phyloP scores from a whole-genome alignment of 2,797 vertebrate genomes.

The Oreochromis mossambicus region DNA sequence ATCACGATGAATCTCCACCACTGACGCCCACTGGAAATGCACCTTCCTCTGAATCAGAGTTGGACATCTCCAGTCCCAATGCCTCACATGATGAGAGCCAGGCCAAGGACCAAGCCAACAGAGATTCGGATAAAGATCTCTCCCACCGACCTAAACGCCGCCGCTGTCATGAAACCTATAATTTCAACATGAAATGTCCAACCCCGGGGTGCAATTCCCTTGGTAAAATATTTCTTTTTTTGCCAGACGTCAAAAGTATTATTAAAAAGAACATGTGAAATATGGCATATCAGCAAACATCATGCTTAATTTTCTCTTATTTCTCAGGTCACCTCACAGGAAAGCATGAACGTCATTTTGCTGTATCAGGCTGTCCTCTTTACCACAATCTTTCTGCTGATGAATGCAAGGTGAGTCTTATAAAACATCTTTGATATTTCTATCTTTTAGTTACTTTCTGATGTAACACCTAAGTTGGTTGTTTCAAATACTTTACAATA shows the following conservation, averaged over 20 bases:
- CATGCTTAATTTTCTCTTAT: neutral
- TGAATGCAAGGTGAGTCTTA: constrained; percentile 88
- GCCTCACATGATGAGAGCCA: constrained; percentile 95
- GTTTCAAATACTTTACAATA: neutral
- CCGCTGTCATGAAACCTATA: constrained; percentile 98
- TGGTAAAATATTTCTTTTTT: constrained; percentile 65
- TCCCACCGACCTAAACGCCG: constrained; percentile 95
- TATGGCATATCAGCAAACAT: neutral
- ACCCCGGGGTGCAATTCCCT: constrained; percentile 98
- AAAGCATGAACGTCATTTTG: constrained; percentile 97
- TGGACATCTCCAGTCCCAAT: constrained; percentile 97
- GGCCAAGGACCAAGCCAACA: constrained; percentile 88
- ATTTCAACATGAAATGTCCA: constrained; percentile 99
- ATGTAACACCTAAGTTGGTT: neutral
- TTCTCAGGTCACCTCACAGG: constrained; percentile 91
- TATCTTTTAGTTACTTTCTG: neutral
- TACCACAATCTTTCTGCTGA: constrained; percentile 98
- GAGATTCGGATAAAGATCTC: constrained; percentile 95
- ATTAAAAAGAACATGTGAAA: neutral
- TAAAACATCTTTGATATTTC: neutral
- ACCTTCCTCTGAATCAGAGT: constrained; percentile 97
- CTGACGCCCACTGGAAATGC: constrained; percentile 97
- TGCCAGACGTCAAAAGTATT: fast-evolving
- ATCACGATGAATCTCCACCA: constrained; percentile 96
- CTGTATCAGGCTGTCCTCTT: constrained; percentile 94